A percentile compares a stretch with the other conserved stretches of the same genome.
Conservation (phyloP, 2,888 invertebrate species). For the Acleris cristana region DNA sequence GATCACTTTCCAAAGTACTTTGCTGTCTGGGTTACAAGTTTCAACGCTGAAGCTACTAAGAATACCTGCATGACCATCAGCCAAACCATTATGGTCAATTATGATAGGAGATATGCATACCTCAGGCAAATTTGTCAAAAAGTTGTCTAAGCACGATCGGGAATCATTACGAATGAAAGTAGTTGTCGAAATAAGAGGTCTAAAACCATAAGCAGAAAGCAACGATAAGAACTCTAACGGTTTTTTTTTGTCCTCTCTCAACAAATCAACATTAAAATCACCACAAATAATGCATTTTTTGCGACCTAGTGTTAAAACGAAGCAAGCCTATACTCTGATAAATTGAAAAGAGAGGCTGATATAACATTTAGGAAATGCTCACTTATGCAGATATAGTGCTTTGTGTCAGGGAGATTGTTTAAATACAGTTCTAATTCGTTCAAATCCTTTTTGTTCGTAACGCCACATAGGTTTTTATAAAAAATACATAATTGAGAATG, state of each 20-base stretch:
- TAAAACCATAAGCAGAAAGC: background rate
- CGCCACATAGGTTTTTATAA: no score
- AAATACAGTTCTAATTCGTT: no score
- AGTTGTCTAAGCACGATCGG: conserved; percentile 13
- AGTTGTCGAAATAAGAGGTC: background rate
- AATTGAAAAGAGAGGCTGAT: no score
- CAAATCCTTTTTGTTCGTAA: no score
- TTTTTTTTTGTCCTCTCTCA: background rate
- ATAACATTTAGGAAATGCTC: no score
- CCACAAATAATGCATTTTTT: conserved; percentile 15
- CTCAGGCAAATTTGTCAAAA: conserved; percentile 10
- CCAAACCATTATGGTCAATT: conserved; percentile 17
- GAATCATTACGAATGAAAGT: background rate
- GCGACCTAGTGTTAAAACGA: background rate
- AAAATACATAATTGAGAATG: no score
- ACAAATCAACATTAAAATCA: conserved; percentile 8
- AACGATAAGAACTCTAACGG: background rate
- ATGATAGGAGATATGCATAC: background rate
- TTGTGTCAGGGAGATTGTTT: no score
- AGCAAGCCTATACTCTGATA: no score
- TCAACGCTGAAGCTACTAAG: background rate
- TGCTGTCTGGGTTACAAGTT: background rate
- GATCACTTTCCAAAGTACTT: background rate
- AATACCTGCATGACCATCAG: conserved; percentile 11
- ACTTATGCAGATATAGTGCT: no score